Evolutionary conservation across 2,888 invertebrate genomes (phyloP).

Genomic region (Hypomecis punctinalis): DNA sequence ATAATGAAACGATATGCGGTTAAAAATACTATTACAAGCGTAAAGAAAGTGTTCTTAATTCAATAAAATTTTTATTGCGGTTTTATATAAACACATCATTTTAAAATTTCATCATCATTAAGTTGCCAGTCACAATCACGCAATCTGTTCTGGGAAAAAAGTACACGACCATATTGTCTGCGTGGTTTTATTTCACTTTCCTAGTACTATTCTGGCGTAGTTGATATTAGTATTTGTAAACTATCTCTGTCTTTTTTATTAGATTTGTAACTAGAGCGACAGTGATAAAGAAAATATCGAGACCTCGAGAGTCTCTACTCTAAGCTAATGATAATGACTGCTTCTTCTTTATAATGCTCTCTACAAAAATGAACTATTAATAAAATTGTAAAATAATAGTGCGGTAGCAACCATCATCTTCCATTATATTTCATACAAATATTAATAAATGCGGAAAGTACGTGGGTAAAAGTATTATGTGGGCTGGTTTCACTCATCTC

Average conservation of each 20-base stretch:
- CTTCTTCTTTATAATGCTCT: conserved; percentile 2
- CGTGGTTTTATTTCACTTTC: conserved; percentile 18
- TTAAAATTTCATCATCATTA: conserved; percentile 25
- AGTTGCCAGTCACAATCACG: conserved; percentile 16
- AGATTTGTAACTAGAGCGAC: not conserved
- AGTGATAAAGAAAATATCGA: not conserved
- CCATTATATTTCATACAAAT: not conserved
- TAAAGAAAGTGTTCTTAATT: conserved; percentile 10
- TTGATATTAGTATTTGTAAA: not conserved
- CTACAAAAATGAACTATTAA: conserved; percentile 7
- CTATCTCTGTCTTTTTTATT: not conserved
- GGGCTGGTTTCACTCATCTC: too few species aligned
- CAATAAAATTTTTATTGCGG: conserved; percentile 10
- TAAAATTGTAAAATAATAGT: conserved; percentile 1
- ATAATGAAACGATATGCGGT: conserved; percentile 6
- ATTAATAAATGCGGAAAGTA: not conserved
- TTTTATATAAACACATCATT: conserved; percentile 11
- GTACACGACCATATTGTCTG: conserved; percentile 12
- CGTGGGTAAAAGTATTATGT: not conserved
- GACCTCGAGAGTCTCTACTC: not conserved
- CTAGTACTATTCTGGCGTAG: not conserved
- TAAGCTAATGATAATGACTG: conserved; percentile 13
- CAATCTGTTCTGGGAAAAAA: conserved; percentile 12
- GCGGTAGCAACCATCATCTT: not conserved
- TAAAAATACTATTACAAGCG: not conserved